A percentile compares a stretch with the other conserved stretches of the same genome.
Evolutionary conservation across 2,797 vertebrate genomes (phyloP).

Genomic region (Arnoldichthys spilopterus): DNA sequence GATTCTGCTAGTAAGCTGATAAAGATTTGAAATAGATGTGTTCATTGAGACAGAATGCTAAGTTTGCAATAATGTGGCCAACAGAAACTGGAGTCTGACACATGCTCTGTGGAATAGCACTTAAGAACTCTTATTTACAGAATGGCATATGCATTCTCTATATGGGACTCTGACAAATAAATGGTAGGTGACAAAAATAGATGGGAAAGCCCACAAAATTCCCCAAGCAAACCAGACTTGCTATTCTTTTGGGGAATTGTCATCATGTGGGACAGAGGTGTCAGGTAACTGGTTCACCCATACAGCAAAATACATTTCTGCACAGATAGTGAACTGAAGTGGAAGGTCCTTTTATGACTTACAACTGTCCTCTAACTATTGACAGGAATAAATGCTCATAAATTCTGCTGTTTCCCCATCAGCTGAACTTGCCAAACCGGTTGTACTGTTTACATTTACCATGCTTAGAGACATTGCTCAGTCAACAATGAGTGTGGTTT

Average conservation of each 20-base stretch:
- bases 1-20: too few relatives aligned
- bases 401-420: conserved; percentile 3
- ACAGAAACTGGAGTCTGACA: too few relatives aligned
- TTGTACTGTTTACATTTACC: conserved; percentile 35
- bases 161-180: too few relatives aligned
- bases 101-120: too few relatives aligned
- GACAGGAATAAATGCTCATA: too few relatives aligned
- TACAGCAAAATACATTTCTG: neutral
- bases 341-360: neutral
- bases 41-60: too few relatives aligned
- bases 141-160: too few relatives aligned
- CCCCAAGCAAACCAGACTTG: neutral
- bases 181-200: neutral
- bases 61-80: too few relatives aligned
- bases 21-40: too few relatives aligned
- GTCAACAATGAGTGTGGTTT: neutral
- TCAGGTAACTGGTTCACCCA: neutral
- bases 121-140: too few relatives aligned
- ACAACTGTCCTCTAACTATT: neutral
- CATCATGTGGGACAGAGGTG: neutral
- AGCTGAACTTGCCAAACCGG: conserved; percentile 34
- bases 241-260: neutral
- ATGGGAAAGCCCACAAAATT: neutral
- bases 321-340: neutral
- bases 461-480: neutral